These are phyloP conservation scores for Notiomystis cincta DNA, from an alignment of 2,113 vertebrate species.

Conservation along the genomic window DNA sequence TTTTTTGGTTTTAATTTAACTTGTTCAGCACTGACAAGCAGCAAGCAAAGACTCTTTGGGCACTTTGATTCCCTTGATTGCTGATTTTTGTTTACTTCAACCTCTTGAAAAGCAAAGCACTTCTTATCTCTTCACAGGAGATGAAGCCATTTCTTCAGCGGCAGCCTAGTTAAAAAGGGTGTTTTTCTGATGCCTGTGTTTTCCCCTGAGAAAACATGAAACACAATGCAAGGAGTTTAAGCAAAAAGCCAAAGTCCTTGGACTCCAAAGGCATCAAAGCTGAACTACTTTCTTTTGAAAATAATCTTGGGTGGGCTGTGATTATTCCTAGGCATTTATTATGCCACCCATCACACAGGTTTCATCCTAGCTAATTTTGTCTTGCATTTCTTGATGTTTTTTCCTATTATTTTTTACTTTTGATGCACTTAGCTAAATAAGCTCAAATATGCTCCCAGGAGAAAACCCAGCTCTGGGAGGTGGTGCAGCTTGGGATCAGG, in stretches of 20 bases:
- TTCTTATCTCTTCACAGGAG: not conserved
- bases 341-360: not conserved
- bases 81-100: slow-evolving; percentile 38
- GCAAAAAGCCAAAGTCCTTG: slow-evolving; percentile 1
- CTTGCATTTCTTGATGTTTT: not conserved
- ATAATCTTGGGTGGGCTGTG: not conserved
- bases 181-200: slow-evolving; percentile 22
- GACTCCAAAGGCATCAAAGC: slow-evolving; percentile 49
- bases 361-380: slow-evolving; percentile 36
- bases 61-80: slow-evolving; percentile 20
- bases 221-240: slow-evolving; percentile 21
- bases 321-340: slow-evolving; percentile 24
- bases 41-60: not conserved
- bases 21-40: not conserved
- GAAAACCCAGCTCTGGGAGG: not conserved
- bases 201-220: slow-evolving; percentile 42
- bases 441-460: not conserved
- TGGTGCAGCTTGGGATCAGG: not conserved
- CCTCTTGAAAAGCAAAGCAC: slow-evolving; percentile 21
- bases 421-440: slow-evolving; percentile 17
- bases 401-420: not conserved
- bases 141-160: slow-evolving; percentile 22
- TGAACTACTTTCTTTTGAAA: slow-evolving; percentile 47
- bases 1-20: not conserved
- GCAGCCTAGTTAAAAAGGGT: slow-evolving; percentile 6